These are phyloP conservation scores for Calameuta idolon DNA, from an alignment of 2,888 invertebrate genomes.

Conservation along the genomic window DNA sequence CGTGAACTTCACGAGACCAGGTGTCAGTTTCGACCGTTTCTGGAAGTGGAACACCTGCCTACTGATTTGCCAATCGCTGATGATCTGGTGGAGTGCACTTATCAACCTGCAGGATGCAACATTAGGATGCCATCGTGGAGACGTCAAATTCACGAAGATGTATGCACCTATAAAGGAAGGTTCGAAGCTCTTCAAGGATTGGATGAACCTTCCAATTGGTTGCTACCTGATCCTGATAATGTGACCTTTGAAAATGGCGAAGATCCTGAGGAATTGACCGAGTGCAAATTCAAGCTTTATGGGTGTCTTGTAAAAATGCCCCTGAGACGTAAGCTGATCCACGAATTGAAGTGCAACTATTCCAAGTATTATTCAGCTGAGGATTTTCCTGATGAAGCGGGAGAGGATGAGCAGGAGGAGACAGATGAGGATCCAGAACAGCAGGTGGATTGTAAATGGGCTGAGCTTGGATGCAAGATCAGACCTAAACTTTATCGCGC, in stretches of 20 bases:
- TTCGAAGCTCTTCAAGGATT: slow-evolving; percentile 9
- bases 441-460: slow-evolving; percentile 47
- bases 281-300: slow-evolving; percentile 43
- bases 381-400: slow-evolving; percentile 19
- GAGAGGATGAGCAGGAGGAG: slow-evolving; percentile 17
- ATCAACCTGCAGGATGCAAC: slow-evolving; percentile 47
- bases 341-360: slow-evolving; percentile 52
- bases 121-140: slow-evolving; percentile 48
- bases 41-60: slow-evolving; percentile 48
- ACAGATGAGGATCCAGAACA: slow-evolving; percentile 35
- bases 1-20: slow-evolving; percentile 38
- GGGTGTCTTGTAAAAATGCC: slow-evolving; percentile 58
- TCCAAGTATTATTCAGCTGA: slow-evolving; percentile 17
- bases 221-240: background rate
- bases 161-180: slow-evolving; percentile 49
- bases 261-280: slow-evolving; percentile 47
- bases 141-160: slow-evolving; percentile 47
- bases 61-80: slow-evolving; percentile 41
- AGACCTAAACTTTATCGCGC: slow-evolving; percentile 39
- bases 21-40: slow-evolving; percentile 55
- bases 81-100: slow-evolving; percentile 43
- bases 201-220: background rate
- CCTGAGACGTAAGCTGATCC: slow-evolving; percentile 38
- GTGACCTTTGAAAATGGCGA: slow-evolving; percentile 18
- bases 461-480: slow-evolving; percentile 49